Evolutionary conservation across 2,797 vertebrate species (phyloP).

Genomic region (Darevskia nairensis): DNA sequence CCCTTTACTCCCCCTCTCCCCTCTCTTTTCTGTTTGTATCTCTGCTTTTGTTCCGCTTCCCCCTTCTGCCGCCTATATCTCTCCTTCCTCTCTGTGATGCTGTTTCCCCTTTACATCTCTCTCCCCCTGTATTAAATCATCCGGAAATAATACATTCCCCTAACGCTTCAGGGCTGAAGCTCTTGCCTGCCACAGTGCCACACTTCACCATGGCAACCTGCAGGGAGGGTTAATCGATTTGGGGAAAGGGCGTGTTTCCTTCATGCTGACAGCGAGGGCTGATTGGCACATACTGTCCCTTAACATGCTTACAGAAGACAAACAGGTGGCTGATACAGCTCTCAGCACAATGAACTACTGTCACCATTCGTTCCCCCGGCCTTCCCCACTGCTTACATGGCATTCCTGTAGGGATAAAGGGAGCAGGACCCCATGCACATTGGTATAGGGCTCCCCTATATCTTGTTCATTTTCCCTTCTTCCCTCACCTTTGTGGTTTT

Average conservation of each 20-base stretch:
- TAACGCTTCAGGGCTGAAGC: slow-evolving; percentile 15
- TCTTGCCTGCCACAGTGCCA: slow-evolving; percentile 28
- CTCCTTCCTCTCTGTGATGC: neutral
- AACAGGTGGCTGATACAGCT: slow-evolving; percentile 3
- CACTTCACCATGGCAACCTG: slow-evolving; percentile 40
- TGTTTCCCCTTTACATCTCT: slow-evolving; percentile 5
- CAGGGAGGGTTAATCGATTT: slow-evolving; percentile 39
- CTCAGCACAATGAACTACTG: neutral
- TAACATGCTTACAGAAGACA: slow-evolving; percentile 17
- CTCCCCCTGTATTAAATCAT: slow-evolving; percentile 22
- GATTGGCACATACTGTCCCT: slow-evolving; percentile 18
- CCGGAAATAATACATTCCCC: slow-evolving; percentile 34
- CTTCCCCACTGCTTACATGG: neutral
- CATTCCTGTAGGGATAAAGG: neutral
- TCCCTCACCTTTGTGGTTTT: neutral
- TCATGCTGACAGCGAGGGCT: slow-evolving; percentile 35
- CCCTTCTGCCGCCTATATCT: neutral
- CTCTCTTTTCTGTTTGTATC: neutral
- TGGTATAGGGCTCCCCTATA: neutral
- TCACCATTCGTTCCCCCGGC: neutral
- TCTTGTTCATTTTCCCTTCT: neutral
- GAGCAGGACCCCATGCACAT: neutral
- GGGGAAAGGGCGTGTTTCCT: slow-evolving; percentile 29
- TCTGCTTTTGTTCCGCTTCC: neutral
- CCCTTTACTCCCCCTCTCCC: neutral